Percentiles rank a stretch among this genome's conserved stretches.
Conservation (phyloP, 2,113 vertebrate species). For the Merops nubicus region DNA sequence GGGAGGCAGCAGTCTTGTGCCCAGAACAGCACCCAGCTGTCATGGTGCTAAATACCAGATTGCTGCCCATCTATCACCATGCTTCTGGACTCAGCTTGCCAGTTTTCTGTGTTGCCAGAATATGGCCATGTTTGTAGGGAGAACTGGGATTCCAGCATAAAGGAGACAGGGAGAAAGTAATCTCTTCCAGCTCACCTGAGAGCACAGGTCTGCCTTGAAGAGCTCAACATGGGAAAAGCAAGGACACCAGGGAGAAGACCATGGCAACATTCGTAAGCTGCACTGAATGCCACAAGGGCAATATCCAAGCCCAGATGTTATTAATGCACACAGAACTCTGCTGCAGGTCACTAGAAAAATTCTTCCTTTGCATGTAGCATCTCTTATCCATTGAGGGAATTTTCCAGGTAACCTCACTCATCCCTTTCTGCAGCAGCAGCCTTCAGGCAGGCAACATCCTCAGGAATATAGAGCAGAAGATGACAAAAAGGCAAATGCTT, state of each 20-base stretch:
- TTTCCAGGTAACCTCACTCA: neutral
- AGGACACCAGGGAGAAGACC: neutral
- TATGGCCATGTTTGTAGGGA: rapidly evolving
- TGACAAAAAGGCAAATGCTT: neutral
- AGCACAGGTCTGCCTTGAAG: neutral
- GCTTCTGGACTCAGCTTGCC: neutral
- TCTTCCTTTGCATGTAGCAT: neutral
- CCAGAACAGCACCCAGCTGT: neutral
- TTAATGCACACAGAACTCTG: neutral
- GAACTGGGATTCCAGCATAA: neutral
- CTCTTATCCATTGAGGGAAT: neutral
- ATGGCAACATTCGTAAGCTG: neutral
- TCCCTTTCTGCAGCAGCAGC: neutral
- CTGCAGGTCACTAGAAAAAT: neutral
- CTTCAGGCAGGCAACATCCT: neutral
- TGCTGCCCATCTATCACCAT: neutral
- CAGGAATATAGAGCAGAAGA: neutral
- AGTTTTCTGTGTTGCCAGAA: neutral
- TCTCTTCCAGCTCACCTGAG: neutral
- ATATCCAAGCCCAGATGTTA: neutral
- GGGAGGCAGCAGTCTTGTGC: neutral
- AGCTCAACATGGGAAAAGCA: rapidly evolving
- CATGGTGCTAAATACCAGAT: neutral
- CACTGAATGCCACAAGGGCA: neutral
- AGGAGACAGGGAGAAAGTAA: neutral